Percentiles rank a stretch among this genome's conserved stretches.
phyloP scores from a whole-genome alignment of 2,797 vertebrate species.

The Mormyrops boulengeri region DNA sequence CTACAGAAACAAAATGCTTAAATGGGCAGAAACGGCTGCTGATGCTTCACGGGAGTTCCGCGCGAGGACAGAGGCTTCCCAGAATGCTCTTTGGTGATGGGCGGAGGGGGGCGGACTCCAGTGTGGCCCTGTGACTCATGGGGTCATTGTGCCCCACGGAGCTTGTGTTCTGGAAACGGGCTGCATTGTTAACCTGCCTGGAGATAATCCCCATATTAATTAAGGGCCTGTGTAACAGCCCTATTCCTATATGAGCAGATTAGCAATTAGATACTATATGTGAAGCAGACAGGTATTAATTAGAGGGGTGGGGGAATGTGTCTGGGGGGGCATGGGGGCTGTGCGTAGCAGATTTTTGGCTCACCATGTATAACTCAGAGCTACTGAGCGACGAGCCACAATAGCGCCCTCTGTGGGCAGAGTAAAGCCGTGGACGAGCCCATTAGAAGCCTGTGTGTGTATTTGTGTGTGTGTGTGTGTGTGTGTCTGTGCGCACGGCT shows the following conservation, averaged over 20 bases:
- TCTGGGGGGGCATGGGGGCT: neutral
- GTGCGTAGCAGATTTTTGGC: neutral
- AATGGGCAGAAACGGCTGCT: constrained; percentile 54
- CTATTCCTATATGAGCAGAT: neutral
- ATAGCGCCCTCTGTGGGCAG: constrained; percentile 40
- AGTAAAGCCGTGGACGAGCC: constrained; percentile 41
- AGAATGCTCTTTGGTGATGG: constrained; percentile 22
- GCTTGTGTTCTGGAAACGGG: neutral
- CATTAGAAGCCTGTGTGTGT: constrained; percentile 35
- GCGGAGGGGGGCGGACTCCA: neutral
- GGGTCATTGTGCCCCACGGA: neutral
- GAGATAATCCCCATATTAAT: constrained; percentile 11
- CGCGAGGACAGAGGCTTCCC: constrained; percentile 27
- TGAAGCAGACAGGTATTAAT: neutral
- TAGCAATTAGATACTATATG: constrained; percentile 4
- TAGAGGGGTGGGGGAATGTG: neutral
- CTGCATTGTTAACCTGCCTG: neutral
- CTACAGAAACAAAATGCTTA: constrained; percentile 54
- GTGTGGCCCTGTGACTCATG: neutral
- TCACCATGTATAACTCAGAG: neutral
- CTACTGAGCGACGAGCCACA: constrained; percentile 23
- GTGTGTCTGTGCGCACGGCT: constrained; percentile 4
- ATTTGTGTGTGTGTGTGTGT: neutral
- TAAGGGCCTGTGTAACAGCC: neutral
- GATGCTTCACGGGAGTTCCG: constrained; percentile 36